Evolutionary conservation across 1,140 invertebrate species (phyloP).

Genomic region (Calephelis virginiensis): DNA sequence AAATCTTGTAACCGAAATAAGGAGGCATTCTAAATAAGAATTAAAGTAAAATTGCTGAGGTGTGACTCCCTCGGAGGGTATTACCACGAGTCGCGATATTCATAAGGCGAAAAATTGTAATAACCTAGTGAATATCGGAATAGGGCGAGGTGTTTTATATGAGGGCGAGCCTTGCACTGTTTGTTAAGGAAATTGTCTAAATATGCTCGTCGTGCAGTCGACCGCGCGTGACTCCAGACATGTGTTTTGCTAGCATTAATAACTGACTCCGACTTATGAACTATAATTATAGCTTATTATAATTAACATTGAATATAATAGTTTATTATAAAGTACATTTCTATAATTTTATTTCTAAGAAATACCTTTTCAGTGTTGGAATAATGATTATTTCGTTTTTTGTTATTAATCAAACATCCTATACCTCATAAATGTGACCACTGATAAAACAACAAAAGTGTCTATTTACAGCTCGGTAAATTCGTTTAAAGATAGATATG

Average conservation of each 20-base stretch:
- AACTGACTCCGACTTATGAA: neutral
- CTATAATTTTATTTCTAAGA: neutral
- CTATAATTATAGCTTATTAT: slow-evolving; percentile 1
- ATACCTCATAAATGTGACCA: too few relatives aligned
- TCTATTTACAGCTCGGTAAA: too few relatives aligned
- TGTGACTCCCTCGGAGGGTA: slow-evolving; percentile 62
- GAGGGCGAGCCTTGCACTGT: slow-evolving; percentile 50
- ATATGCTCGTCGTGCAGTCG: slow-evolving; percentile 42
- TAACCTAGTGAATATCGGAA: slow-evolving; percentile 65
- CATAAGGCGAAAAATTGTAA: slow-evolving; percentile 77
- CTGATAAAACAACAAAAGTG: too few relatives aligned
- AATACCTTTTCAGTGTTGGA: too few relatives aligned
- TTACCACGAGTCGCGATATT: slow-evolving; percentile 58
- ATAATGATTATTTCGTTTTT: too few relatives aligned
- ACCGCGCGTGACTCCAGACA: slow-evolving; percentile 20
- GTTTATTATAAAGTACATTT: neutral
- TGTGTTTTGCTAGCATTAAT: slow-evolving; percentile 16
- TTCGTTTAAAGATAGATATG: too few relatives aligned
- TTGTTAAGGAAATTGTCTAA: slow-evolving; percentile 71
- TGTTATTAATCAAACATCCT: neutral
- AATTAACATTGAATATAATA: slow-evolving; percentile 1
- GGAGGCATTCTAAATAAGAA: slow-evolving; percentile 74
- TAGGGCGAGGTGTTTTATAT: slow-evolving; percentile 57
- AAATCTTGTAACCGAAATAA: slow-evolving; percentile 74
- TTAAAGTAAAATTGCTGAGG: slow-evolving; percentile 75